phyloP scores from a whole-genome alignment of 64 coral and sea anemone genomes.

The Montipora cactus region DNA sequence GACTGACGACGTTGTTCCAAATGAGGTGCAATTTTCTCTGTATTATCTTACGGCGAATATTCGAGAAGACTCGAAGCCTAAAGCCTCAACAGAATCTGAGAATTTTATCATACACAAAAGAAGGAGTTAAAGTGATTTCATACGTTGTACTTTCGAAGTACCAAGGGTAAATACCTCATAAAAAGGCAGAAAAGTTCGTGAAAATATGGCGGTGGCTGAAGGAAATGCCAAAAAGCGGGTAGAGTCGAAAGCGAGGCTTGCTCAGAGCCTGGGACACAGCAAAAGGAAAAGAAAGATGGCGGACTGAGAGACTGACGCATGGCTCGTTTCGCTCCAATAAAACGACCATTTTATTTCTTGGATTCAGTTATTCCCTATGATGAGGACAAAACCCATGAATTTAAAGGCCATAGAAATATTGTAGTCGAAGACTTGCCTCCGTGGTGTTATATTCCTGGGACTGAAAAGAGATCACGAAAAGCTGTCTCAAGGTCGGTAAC shows the following conservation, averaged over 20 bases:
- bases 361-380: slow-evolving; percentile 74
- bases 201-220: slow-evolving; percentile 33
- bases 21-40: slow-evolving; percentile 13
- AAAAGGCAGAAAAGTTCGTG: neutral
- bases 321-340: slow-evolving; percentile 10
- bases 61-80: neutral
- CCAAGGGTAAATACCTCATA: neutral
- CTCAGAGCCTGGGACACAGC: neutral
- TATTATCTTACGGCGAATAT: neutral
- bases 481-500: slow-evolving; percentile 83
- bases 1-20: slow-evolving; percentile 14
- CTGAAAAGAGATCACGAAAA: slow-evolving; percentile 84
- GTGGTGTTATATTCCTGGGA: slow-evolving; percentile 95
- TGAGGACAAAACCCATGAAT: slow-evolving; percentile 89
- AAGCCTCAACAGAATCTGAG: neutral
- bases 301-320: neutral
- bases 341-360: slow-evolving; percentile 62
- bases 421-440: slow-evolving; percentile 82
- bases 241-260: slow-evolving; percentile 27
- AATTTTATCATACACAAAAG: neutral
- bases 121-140: neutral
- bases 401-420: slow-evolving; percentile 96
- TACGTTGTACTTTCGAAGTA: neutral
- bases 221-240: slow-evolving; percentile 1
- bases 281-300: neutral